Evolutionary conservation across 2,888 invertebrate genomes (phyloP).

Genomic region (Leptodirus hochenwartii): DNA sequence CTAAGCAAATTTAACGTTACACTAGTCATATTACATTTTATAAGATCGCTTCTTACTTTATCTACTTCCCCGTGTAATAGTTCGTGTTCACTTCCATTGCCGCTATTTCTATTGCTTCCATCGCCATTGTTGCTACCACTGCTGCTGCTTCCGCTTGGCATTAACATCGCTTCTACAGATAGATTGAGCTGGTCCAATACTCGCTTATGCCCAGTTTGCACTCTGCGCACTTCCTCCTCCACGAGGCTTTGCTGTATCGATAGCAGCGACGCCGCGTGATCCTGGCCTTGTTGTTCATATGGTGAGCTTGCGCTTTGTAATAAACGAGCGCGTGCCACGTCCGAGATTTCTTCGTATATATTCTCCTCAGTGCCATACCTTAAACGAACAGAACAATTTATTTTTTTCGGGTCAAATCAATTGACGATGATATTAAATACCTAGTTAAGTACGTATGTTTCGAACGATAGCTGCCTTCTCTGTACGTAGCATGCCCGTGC

Average conservation of each 20-base stretch:
- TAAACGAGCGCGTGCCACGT: slow-evolving; percentile 27
- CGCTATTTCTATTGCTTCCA: no score
- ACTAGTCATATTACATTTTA: no score
- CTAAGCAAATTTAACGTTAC: slow-evolving; percentile 31
- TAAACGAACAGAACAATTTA: no score
- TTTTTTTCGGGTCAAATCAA: no score
- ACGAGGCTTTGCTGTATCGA: slow-evolving; percentile 54
- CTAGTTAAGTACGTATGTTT: slow-evolving; percentile 24
- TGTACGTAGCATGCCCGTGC: slow-evolving; percentile 19
- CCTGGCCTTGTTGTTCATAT: not conserved
- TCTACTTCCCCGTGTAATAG: no score
- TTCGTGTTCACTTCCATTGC: no score
- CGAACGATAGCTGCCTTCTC: slow-evolving; percentile 22
- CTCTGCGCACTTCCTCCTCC: slow-evolving; percentile 67
- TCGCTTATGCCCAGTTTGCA: slow-evolving; percentile 65
- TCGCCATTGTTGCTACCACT: slow-evolving; percentile 40
- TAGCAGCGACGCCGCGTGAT: slow-evolving; percentile 34
- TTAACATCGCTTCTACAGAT: slow-evolving; percentile 74
- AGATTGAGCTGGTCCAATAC: slow-evolving; percentile 74
- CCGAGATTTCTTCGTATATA: slow-evolving; percentile 64
- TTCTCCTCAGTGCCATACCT: slow-evolving; percentile 77
- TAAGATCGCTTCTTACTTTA: no score
- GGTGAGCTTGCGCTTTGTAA: slow-evolving; percentile 8
- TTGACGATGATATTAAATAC: no score
- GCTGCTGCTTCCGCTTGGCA: slow-evolving; percentile 46